Evolutionary conservation across 2,888 invertebrate species (phyloP).

Genomic region (Tetramorium bicarinatum): DNA sequence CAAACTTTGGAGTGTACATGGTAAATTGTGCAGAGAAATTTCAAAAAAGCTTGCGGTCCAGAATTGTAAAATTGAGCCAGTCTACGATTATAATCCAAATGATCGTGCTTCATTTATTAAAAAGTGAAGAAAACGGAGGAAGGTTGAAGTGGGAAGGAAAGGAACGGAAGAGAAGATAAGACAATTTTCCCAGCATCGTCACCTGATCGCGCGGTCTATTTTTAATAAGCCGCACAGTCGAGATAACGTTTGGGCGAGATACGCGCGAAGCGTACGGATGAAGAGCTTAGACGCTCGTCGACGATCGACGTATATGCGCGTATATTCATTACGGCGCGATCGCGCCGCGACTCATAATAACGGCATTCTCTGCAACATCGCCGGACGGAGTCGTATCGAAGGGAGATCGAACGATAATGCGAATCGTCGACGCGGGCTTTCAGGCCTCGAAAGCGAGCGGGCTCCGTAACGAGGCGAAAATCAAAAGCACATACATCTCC

Average conservation of each 20-base stretch:
- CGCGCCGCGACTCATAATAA: not conserved
- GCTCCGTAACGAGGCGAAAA: conserved; percentile 42
- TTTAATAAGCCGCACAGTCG: not conserved
- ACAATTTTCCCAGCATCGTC: too few species aligned
- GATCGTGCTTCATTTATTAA: too few species aligned
- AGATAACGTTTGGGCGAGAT: conserved; percentile 2
- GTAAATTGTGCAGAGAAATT: too few species aligned
- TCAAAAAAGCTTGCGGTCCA: too few species aligned
- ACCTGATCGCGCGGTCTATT: not conserved
- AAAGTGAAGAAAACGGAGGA: too few species aligned
- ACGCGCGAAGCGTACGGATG: not conserved
- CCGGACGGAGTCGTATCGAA: not conserved
- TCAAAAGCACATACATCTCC: conserved; percentile 32
- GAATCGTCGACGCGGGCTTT: conserved; percentile 7
- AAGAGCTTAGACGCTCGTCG: conserved; percentile 18
- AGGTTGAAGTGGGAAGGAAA: too few species aligned
- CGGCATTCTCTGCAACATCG: conserved; percentile 8
- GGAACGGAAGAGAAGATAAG: too few species aligned
- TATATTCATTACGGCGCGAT: conserved; percentile 9
- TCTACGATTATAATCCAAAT: too few species aligned
- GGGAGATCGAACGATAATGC: conserved; percentile 10
- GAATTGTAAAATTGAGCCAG: too few species aligned
- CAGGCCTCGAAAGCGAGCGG: not conserved
- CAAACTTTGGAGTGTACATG: too few species aligned
- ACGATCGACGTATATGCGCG: not conserved